Evolutionary conservation across 2,113 vertebrate genomes (phyloP), one percentile per base, ranked within the genome.

Genomic region (Indri indri): DNA sequence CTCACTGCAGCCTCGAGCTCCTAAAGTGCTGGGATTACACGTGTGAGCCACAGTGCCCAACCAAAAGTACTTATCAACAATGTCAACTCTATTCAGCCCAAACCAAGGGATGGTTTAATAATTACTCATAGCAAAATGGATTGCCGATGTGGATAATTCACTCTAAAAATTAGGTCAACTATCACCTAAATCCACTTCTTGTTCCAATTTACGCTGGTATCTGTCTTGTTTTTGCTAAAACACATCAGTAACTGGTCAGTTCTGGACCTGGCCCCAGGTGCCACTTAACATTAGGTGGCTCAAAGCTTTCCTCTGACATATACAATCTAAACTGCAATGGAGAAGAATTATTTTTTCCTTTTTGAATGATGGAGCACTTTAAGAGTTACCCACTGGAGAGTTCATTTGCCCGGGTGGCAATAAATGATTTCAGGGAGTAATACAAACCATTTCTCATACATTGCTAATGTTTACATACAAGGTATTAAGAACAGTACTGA

Each of bases 141-240:
- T 13, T 59, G 25, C 34, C 32, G 63, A 70, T 22, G 16, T 82
- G 47, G 63, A 73, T 68, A 79, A 73, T 87, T 85, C 37, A 63
- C 50, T 81, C 66, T 86, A 92, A 88, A 93, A 77, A 59, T 54
- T 47, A 95, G 68, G 40, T 65, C 85, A 88, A 52, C 30, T 80
- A 90, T 27, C 54, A 42, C 13, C 23, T 66, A 77, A 80, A 79
- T 77, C 54, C 68, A 90, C 61, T 52, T 59, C 22, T 73, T n/a
- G 59, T n/a, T 76, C 50, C 77, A 85, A 66, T 85, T 77, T 94
- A 70, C n/a, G 11, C 47, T n/a, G 7, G 47, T 14, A 96, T 79
- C 68, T 54, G 18, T 90, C 17, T 17, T 54, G 34, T 86, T 25
- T 79, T 70, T 84, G 59, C 90, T 97, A 71, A 87, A 88, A 80